Base-by-base conservation (phyloP, 2,888 invertebrate species). In the Nomada goodeniana region DNA sequence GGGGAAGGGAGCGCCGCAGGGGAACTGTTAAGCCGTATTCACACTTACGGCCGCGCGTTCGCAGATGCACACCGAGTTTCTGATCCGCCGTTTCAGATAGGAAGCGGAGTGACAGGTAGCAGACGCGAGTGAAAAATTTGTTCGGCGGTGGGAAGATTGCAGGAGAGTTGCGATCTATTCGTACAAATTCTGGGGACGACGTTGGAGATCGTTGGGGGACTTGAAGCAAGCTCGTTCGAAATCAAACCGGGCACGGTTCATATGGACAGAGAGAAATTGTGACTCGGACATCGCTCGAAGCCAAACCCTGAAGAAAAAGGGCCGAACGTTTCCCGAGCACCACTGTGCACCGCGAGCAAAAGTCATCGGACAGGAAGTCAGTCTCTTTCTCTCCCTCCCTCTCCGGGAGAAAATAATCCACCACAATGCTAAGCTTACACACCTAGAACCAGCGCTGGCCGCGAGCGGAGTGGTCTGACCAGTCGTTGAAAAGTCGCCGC, bases 21-120 rank as follows among this genome's bases (percentile, higher is more conserved):
- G 84, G 80, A 83, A 90, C 84, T 85, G 85, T 89, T 89, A 90
- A 89, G 87, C 86, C 87, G 88, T 86, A 15, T 47, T 15, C 47
- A 47, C 83, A 83, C 86, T 82, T 71, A 23, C 36, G 36, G 36
- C 0, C 36, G 36, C 36, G 36, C 7, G 7, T 29, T 5, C 29
- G 29, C 29, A 29, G 53, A 53, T 53, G n/a, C 18, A 53, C 53
- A 74, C 81, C 53, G 65, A 74, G 84, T 64, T 36, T 36, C 36
- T 36, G 36, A 9, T 36, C 36, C 36, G 7, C 36, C 36, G 36
- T 36, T 36, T 36, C 36, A 1, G 36, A 36, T 36, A 36, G 36
- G 36, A 36, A 36, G 36, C 7, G 5, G 7, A 36, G 36, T 7
- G 36, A 36, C 36, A 36, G 36, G 36, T 36, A 36, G 36, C 36